These are phyloP conservation scores for Oxystoma pomonae DNA, from an alignment of 2,888 invertebrate genomes.

Conservation along the genomic window DNA sequence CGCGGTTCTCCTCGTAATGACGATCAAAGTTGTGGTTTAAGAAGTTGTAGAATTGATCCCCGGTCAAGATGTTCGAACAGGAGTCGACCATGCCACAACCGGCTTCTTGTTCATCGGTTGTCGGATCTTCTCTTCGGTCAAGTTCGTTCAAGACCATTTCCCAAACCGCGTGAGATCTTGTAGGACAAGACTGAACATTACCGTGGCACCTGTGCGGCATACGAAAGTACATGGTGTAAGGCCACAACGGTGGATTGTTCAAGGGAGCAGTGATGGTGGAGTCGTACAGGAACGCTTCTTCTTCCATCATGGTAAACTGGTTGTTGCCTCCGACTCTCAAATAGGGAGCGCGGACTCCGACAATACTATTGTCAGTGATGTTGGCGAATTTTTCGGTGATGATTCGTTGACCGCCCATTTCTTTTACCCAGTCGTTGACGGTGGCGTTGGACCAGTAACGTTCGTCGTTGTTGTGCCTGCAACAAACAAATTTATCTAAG, in stretches of 20 bases:
- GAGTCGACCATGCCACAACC: constrained; percentile 95
- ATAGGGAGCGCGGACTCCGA: constrained; percentile 87
- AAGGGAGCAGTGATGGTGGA: constrained; percentile 91
- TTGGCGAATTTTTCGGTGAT: constrained; percentile 88
- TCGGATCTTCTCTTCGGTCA: constrained; percentile 87
- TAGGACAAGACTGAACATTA: constrained; percentile 86
- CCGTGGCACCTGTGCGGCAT: constrained; percentile 95
- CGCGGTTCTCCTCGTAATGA: constrained; percentile 86
- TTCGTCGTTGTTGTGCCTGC: constrained; percentile 85
- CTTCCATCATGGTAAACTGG: constrained; percentile 97
- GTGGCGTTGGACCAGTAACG: constrained; percentile 91
- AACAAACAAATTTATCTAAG: constrained; percentile 31
- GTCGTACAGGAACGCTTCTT: constrained; percentile 92
- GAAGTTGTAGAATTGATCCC: constrained; percentile 93
- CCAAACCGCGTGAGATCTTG: constrained; percentile 91
- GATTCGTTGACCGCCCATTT: constrained; percentile 91
- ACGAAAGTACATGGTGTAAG: constrained; percentile 96
- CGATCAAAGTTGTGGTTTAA: constrained; percentile 90
- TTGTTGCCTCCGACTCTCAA: constrained; percentile 90
- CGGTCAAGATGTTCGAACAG: constrained; percentile 86
- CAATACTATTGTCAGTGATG: constrained; percentile 85
- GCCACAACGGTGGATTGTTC: constrained; percentile 92
- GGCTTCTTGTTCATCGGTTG: constrained; percentile 82
- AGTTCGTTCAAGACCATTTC: constrained; percentile 95
- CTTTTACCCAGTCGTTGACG: constrained; percentile 90